A percentile compares a stretch with the other conserved stretches of the same genome.
Evolutionary conservation across 2,888 invertebrate genomes (phyloP).

Genomic region (Parnassius mnemosyne): DNA sequence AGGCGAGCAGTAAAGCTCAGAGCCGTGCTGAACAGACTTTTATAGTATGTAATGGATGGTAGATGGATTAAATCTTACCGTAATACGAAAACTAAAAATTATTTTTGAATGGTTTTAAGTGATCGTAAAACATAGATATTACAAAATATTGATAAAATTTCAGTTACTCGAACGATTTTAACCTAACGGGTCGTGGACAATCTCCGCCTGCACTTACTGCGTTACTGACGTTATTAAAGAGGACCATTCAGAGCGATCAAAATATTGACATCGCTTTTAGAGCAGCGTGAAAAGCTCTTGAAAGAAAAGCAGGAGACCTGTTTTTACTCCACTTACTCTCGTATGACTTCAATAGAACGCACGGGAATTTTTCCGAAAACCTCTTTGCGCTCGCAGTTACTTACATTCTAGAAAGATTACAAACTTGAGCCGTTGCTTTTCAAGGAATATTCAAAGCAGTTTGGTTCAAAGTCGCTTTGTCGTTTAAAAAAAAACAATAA

Average conservation of each 20-base stretch:
- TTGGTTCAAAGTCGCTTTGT: too few relatives aligned
- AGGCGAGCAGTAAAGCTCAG: too few relatives aligned
- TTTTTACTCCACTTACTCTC: slow-evolving; percentile 63
- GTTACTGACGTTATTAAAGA: slow-evolving; percentile 67
- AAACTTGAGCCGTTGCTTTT: too few relatives aligned
- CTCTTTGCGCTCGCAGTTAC: slow-evolving; percentile 47
- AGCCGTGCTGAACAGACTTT: too few relatives aligned
- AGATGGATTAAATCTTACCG: too few relatives aligned
- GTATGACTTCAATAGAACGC: slow-evolving; percentile 58
- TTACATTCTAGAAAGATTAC: not conserved
- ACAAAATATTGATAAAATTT: too few relatives aligned
- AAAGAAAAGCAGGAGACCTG: slow-evolving; percentile 66
- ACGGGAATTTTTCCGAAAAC: slow-evolving; percentile 53
- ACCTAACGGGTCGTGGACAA: slow-evolving; percentile 41
- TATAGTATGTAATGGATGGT: too few relatives aligned
- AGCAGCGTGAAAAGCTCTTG: slow-evolving; percentile 62
- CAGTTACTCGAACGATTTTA: not conserved
- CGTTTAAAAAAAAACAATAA: too few relatives aligned
- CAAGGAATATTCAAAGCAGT: too few relatives aligned
- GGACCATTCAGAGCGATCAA: slow-evolving; percentile 72
- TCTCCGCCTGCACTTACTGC: slow-evolving; percentile 53
- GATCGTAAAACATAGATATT: too few relatives aligned
- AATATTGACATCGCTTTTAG: slow-evolving; percentile 77
- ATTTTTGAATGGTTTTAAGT: too few relatives aligned
- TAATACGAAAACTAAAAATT: too few relatives aligned